Evolutionary conservation across 2,888 invertebrate species (phyloP).

Genomic region (Agrenia bidenticulata): DNA sequence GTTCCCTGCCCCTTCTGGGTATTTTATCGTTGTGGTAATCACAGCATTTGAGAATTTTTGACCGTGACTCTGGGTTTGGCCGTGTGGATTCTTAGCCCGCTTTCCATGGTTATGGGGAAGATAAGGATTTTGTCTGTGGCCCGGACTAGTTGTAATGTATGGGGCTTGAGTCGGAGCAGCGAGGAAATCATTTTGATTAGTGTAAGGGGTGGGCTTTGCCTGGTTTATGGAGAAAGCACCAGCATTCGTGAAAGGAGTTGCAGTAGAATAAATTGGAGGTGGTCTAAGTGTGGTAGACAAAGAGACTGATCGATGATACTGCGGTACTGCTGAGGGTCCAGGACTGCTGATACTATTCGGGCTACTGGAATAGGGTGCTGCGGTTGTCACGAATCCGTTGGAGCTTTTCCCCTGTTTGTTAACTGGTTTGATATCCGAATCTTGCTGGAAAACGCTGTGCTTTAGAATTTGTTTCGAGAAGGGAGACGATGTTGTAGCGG

Average conservation of each 20-base stretch:
- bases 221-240: slow-evolving; percentile 11
- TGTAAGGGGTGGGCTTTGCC: slow-evolving; percentile 17
- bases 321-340: neutral
- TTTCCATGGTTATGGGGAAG: slow-evolving; percentile 41
- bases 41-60: slow-evolving; percentile 23
- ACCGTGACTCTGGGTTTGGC: neutral
- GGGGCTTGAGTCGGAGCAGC: slow-evolving; percentile 39
- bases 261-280: slow-evolving; percentile 9
- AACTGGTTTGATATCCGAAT: neutral
- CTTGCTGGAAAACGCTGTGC: slow-evolving; percentile 5
- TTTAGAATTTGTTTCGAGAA: slow-evolving; percentile 40
- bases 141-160: slow-evolving; percentile 37
- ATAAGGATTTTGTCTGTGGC: slow-evolving; percentile 41
- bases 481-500: slow-evolving; percentile 40
- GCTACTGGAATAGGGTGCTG: neutral
- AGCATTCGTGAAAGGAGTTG: slow-evolving; percentile 14
- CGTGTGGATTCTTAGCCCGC: slow-evolving; percentile 22
- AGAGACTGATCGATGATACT: neutral
- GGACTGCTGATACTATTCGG: neutral
- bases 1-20: slow-evolving; percentile 40
- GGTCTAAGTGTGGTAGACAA: slow-evolving; percentile 8
- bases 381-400: neutral
- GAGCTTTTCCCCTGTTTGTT: neutral
- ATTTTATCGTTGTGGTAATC: slow-evolving; percentile 42
- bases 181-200: slow-evolving; percentile 36